Evolutionary conservation across 2,113 vertebrate genomes (phyloP), one percentile per base, ranked within the genome.

Genomic region (Lonchura striata): DNA sequence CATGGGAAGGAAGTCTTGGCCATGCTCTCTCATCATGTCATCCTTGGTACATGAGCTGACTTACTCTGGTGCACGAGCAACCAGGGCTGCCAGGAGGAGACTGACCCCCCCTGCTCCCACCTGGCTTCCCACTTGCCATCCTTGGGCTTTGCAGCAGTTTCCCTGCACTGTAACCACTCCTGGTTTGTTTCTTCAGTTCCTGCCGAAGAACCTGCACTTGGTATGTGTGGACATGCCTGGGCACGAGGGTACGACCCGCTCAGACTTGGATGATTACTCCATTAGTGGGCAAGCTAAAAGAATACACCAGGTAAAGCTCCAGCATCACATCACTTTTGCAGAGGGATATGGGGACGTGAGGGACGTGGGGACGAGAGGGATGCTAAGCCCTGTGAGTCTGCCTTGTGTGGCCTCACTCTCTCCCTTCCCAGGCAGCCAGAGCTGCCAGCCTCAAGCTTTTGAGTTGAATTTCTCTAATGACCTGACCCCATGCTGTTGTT

Each of bases 141-240:
- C 13, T 49, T 30, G 60, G 54, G 18, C n/a, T 82, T 65, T 6
- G 2, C 68, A 60, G 75, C 3, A 4, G n/a, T 56, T 76, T 42
- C 50, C 25, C 20, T 78, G 41, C 3, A 1, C 41, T 1, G 2
- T 95, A 88, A 97, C 63, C 23, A 6, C 23, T 11, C 18, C 49
- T 10, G 33, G 25, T 96, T 39, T 96, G 33, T 92, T 50, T 96
- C 74, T 71, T 66, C 94, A 99, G 99, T 98, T 98, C 92, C 97
- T 99, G 65, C 99, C 99, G 1, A 98, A 97, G 94, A 98, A 98
- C 85, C 94, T 98, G 77, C 99, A 99, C 70, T 92, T 99, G 97
- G 92, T 99, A 75, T 99, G 99, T 6, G 98, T 99, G 74, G 99
- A 99, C 96, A 99, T 99, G 99, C 99, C 99, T 0, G 99, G 99